phyloP scores from a whole-genome alignment of 2,888 invertebrate species.

The Selenia dentaria region DNA sequence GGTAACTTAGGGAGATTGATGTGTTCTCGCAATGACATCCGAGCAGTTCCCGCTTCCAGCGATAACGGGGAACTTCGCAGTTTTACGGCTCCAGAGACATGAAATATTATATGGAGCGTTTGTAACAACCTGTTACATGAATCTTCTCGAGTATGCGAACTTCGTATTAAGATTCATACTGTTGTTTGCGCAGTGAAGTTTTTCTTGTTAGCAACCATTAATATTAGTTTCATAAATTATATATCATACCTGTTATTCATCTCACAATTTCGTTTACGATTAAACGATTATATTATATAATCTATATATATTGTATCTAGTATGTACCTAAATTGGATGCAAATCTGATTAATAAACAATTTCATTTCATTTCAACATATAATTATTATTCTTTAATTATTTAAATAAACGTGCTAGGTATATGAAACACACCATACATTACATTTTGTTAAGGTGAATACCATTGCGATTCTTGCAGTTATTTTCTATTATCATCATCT shows the following conservation, averaged over 20 bases:
- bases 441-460: too few relatives aligned
- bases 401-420: too few relatives aligned
- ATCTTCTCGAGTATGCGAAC: constrained; percentile 29
- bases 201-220: neutral
- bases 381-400: too few relatives aligned
- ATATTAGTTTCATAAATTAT: neutral
- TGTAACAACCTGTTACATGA: constrained; percentile 46
- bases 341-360: too few relatives aligned
- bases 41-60: constrained; percentile 36
- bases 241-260: neutral
- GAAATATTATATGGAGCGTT: constrained; percentile 40
- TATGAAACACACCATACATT: too few relatives aligned
- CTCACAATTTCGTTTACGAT: too few relatives aligned
- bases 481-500: too few relatives aligned
- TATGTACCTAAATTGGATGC: too few relatives aligned
- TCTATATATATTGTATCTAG: too few relatives aligned
- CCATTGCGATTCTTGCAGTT: too few relatives aligned
- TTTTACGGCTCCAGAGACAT: constrained; percentile 47
- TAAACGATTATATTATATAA: too few relatives aligned
- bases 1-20: constrained; percentile 59
- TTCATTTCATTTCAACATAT: too few relatives aligned
- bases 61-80: constrained; percentile 49
- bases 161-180: constrained; percentile 37
- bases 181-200: neutral
- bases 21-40: constrained; percentile 54